A percentile compares a stretch with the other conserved stretches of the same genome.
phyloP scores from a whole-genome alignment of 2,888 invertebrate species.

The Drosophila melanosoma region DNA sequence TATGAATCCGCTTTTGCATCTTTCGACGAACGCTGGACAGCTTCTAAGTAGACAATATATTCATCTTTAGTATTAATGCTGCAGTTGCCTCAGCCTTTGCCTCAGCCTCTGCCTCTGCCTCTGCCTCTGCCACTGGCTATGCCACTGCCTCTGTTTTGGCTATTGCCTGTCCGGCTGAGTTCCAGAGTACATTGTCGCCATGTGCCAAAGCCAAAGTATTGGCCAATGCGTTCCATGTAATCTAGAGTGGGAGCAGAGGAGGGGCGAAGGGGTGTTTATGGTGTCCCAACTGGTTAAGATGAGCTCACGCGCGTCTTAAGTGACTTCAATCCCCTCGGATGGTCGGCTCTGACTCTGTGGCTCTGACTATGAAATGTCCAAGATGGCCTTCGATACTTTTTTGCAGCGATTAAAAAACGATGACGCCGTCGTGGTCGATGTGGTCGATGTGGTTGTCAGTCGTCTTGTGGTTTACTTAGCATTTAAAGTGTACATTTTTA shows the following conservation, averaged over 20 bases:
- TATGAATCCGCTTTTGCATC: slow-evolving; percentile 67
- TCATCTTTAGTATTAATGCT: slow-evolving; percentile 24
- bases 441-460: slow-evolving; percentile 1
- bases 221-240: slow-evolving; percentile 42
- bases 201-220: slow-evolving; percentile 59
- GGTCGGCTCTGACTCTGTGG: slow-evolving; percentile 32
- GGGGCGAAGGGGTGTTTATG: background rate
- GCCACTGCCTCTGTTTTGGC: background rate
- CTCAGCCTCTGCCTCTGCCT: background rate
- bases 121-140: background rate
- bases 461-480: slow-evolving; percentile 57
- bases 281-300: slow-evolving; percentile 69
- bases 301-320: slow-evolving; percentile 69
- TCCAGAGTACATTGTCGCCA: slow-evolving; percentile 44
- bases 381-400: slow-evolving; percentile 76
- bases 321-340: slow-evolving; percentile 67
- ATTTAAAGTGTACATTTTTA: slow-evolving; percentile 64
- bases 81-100: background rate
- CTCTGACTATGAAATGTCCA: slow-evolving; percentile 70
- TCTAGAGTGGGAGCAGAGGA: background rate
- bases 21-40: slow-evolving; percentile 24
- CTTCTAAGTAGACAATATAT: background rate
- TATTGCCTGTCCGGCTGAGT: slow-evolving; percentile 19
- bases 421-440: slow-evolving; percentile 53
- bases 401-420: slow-evolving; percentile 76